phyloP scores from a whole-genome alignment of 92 coral and sea anemone species.

The Porites divaricata region DNA sequence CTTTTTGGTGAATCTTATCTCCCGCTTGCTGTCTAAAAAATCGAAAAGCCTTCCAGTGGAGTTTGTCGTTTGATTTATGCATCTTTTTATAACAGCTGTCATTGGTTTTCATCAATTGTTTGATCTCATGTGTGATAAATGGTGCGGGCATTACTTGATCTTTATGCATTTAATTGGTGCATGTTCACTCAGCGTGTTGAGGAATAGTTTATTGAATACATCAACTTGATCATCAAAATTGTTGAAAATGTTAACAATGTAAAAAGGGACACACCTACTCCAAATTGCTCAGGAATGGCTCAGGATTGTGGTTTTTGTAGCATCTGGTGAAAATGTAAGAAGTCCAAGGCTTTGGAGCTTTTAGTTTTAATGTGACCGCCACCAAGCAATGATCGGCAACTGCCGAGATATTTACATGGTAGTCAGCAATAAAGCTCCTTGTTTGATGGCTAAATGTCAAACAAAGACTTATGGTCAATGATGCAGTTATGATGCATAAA shows the following conservation, averaged over 20 bases:
- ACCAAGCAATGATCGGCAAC: conserved; percentile 59
- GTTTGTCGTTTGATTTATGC: no score
- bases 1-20: conserved; percentile 47
- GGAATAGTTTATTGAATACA: conserved; percentile 54
- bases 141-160: no score
- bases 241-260: not conserved
- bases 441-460: no score
- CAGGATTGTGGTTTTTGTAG: conserved; percentile 27
- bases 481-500: no score
- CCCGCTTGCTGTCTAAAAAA: conserved; percentile 21
- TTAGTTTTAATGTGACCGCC: conserved; percentile 31
- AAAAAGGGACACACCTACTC: not conserved
- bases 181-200: conserved; percentile 51
- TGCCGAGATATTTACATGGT: conserved; percentile 19
- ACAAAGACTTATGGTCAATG: no score
- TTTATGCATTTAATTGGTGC: no score
- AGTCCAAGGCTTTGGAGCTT: conserved; percentile 6
- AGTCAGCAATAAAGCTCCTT: conserved; percentile 5
- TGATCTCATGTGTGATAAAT: no score
- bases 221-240: conserved; percentile 51
- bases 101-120: conserved; percentile 32
- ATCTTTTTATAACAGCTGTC: conserved; percentile 43
- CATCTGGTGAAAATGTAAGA: not conserved
- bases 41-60: no score
- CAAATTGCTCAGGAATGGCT: conserved; percentile 11